Percentiles rank a stretch among this genome's conserved stretches.
Evolutionary conservation across 2,113 vertebrate genomes (phyloP).

Genomic region (Gnathochromis pfefferi): DNA sequence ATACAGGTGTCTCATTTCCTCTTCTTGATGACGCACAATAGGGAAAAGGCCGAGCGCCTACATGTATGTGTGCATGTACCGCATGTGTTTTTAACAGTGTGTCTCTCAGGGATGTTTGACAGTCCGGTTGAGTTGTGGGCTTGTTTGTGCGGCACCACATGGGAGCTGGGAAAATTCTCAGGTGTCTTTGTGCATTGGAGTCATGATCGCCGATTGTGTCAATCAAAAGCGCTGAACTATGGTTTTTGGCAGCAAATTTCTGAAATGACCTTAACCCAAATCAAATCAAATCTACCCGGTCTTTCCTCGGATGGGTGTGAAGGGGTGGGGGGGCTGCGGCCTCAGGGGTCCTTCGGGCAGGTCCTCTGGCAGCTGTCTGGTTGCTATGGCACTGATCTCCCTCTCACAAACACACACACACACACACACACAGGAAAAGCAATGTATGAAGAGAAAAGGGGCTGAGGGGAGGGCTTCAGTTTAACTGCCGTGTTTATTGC

Average conservation of each 20-base stretch:
- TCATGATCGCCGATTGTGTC: background rate
- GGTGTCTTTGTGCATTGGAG: background rate
- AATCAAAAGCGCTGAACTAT: background rate
- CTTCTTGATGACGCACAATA: too few species aligned
- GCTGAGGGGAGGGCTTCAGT: background rate
- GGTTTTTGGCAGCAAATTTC: background rate
- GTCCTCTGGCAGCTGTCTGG: constrained; percentile 3
- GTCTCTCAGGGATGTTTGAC: background rate
- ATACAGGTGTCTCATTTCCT: too few species aligned
- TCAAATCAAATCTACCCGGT: background rate
- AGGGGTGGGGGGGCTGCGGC: background rate
- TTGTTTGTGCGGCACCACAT: constrained; percentile 1
- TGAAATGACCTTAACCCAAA: background rate
- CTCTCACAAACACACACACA: background rate
- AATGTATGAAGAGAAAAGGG: constrained; percentile 2
- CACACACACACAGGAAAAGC: constrained; percentile 6
- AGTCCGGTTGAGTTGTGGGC: background rate
- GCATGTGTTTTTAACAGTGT: background rate
- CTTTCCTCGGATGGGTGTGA: background rate
- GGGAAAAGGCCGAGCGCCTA: too few species aligned
- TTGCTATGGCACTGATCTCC: constrained; percentile 22
- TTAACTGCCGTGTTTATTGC: constrained; percentile 19
- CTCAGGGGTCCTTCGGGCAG: background rate
- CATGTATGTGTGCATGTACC: too few species aligned
- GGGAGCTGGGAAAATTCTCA: background rate